phyloP scores from a whole-genome alignment of 2,797 vertebrate species.

The Enoplosus armatus region DNA sequence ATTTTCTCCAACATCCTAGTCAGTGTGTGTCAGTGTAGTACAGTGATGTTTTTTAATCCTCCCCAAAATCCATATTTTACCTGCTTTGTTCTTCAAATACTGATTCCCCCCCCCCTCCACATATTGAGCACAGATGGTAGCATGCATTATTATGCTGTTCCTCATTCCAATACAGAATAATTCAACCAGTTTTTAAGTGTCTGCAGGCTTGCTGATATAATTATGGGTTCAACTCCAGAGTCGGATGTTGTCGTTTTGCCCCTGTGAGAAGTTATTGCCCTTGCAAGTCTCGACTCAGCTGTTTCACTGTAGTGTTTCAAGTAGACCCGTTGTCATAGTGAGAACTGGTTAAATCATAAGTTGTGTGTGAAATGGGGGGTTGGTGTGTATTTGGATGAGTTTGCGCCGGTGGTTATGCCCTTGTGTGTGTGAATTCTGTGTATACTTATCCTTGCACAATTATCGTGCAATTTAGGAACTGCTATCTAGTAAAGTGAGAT shows the following conservation, averaged over 20 bases:
- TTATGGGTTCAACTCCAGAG: conserved; percentile 22
- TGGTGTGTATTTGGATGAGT: neutral
- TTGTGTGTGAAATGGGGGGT: neutral
- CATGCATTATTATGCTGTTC: conserved; percentile 4
- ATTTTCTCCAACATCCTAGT: conserved; percentile 37
- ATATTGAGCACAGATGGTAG: conserved; percentile 21
- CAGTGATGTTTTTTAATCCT: conserved; percentile 9
- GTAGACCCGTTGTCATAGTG: conserved; percentile 5
- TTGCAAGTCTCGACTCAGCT: conserved; percentile 36
- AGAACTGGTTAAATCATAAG: conserved; percentile 5
- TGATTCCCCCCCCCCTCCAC: conserved; percentile 4
- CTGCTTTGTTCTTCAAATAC: conserved; percentile 1
- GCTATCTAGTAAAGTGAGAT: conserved; percentile 58
- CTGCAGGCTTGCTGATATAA: conserved; percentile 45
- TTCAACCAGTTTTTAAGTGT: conserved; percentile 23
- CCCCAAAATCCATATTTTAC: conserved; percentile 25
- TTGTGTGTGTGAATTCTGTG: neutral
- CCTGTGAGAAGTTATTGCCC: conserved; percentile 56
- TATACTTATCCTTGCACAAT: neutral
- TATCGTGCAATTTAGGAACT: conserved; percentile 44
- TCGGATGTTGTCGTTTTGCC: conserved; percentile 56
- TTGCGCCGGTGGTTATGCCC: conserved; percentile 1
- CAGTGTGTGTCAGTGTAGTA: conserved; percentile 7
- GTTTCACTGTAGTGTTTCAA: conserved; percentile 45
- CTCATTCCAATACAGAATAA: conserved; percentile 14